phyloP scores from a whole-genome alignment of 2,797 vertebrate species.

The Peromyscus nudipes region DNA sequence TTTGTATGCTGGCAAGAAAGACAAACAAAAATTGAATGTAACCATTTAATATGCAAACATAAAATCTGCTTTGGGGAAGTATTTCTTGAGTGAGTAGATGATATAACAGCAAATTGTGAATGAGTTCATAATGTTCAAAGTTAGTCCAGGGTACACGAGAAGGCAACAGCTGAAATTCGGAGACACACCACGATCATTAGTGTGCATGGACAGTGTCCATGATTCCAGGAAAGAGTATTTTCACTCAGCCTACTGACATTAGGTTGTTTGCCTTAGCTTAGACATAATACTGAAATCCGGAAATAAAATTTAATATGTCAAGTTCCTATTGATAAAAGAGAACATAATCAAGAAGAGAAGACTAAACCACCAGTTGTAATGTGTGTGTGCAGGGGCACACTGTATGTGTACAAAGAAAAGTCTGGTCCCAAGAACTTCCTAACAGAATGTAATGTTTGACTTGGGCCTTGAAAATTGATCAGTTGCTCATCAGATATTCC shows the following conservation, averaged over 20 bases:
- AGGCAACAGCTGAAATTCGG: neutral
- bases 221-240: neutral
- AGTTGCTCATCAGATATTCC: neutral
- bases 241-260: neutral
- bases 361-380: neutral
- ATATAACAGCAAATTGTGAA: neutral
- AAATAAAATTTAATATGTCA: slow-evolving; percentile 56
- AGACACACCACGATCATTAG: neutral
- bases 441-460: neutral
- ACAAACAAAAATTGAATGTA: neutral
- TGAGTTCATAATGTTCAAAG: neutral
- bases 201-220: too few relatives aligned
- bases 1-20: neutral
- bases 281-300: neutral
- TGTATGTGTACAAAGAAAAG: neutral
- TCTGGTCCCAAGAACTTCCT: neutral
- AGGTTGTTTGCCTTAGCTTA: neutral
- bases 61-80: slow-evolving; percentile 44
- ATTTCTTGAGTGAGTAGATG: neutral
- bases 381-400: neutral
- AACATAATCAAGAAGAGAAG: neutral
- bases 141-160: neutral
- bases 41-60: neutral
- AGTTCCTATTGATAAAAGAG: neutral
- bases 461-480: slow-evolving; percentile 10